A percentile compares a stretch with the other conserved stretches of the same genome.
Conservation (phyloP, 2,888 invertebrate genomes). For the Drosophila recens region DNA sequence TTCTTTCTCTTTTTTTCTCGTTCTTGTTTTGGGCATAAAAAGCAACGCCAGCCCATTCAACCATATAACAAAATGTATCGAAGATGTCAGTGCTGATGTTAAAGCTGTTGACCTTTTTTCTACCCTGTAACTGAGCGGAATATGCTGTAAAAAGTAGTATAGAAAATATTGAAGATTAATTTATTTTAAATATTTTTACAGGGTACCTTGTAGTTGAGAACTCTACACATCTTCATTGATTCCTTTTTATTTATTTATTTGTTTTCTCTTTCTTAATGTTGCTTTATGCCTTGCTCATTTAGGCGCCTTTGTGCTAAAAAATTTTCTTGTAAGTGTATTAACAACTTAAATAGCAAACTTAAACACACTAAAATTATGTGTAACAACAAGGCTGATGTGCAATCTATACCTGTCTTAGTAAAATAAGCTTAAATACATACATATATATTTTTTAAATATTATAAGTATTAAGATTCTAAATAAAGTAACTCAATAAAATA, state of each 20-base stretch:
- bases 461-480: too few species aligned
- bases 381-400: neutral
- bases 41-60: conserved; percentile 29
- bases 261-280: conserved; percentile 9
- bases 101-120: conserved; percentile 34
- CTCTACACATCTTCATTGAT: neutral
- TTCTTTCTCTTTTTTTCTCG: neutral
- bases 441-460: too few species aligned
- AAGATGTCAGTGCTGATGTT: conserved; percentile 20
- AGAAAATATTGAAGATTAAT: neutral
- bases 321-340: conserved; percentile 29
- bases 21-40: conserved; percentile 21
- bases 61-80: conserved; percentile 30
- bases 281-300: conserved; percentile 45
- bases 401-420: neutral
- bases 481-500: too few species aligned
- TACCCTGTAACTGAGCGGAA: neutral
- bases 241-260: conserved; percentile 1
- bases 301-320: conserved; percentile 44
- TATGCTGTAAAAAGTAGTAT: neutral
- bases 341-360: conserved; percentile 44
- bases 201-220: neutral
- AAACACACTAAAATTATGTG: conserved; percentile 37
- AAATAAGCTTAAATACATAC: neutral
- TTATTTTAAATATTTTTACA: too few species aligned